phyloP scores from a whole-genome alignment of 2,888 invertebrate genomes.

The Acleris literana region DNA sequence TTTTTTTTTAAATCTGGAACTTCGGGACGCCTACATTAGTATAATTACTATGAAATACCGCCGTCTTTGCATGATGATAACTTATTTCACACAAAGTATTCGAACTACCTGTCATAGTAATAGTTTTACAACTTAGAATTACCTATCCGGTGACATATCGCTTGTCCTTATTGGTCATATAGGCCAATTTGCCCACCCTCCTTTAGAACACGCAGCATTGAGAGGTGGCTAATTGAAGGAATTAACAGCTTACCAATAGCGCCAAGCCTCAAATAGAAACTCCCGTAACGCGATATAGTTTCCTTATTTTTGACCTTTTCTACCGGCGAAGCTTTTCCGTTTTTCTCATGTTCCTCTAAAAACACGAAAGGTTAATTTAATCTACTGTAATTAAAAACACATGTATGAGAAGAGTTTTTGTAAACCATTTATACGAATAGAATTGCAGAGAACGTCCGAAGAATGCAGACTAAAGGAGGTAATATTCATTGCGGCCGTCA shows the following conservation, averaged over 20 bases:
- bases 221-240: not conserved
- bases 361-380: constrained; percentile 42
- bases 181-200: no score
- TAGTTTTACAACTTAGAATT: no score
- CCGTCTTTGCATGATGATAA: no score
- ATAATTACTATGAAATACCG: no score
- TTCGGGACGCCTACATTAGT: no score
- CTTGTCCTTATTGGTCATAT: no score
- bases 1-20: no score
- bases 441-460: constrained; percentile 67
- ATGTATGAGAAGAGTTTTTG: constrained; percentile 53
- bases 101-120: no score
- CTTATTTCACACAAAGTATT: no score
- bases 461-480: constrained; percentile 74
- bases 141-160: no score
- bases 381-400: constrained; percentile 50
- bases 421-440: constrained; percentile 65
- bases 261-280: constrained; percentile 93
- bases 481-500: constrained; percentile 73
- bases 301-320: constrained; percentile 70
- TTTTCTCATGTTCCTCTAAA: constrained; percentile 65
- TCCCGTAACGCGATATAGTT: constrained; percentile 87
- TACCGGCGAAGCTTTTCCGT: constrained; percentile 60
- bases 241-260: constrained; percentile 85
- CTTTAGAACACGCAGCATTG: no score